Evolutionary conservation across 2,113 vertebrate genomes (phyloP).

Genomic region (Aptenodytes patagonicus): DNA sequence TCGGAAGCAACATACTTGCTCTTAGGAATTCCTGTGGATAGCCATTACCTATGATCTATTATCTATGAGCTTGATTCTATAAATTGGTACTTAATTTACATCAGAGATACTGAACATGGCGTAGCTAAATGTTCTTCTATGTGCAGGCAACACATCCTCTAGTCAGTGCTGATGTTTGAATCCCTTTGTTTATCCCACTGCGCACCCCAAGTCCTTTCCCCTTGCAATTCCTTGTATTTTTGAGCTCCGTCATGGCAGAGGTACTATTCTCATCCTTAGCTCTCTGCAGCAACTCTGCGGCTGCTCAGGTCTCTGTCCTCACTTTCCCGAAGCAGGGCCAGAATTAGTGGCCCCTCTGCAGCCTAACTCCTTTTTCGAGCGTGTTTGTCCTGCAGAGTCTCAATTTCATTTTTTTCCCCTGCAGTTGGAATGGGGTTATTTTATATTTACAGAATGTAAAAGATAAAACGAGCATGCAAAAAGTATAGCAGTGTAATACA

Average conservation of each 20-base stretch:
- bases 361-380: background rate
- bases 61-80: background rate
- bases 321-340: background rate
- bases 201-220: background rate
- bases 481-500: background rate
- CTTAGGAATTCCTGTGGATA: background rate
- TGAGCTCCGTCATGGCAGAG: background rate
- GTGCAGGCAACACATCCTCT: background rate
- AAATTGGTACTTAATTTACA: background rate
- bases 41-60: background rate
- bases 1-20: background rate
- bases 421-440: background rate
- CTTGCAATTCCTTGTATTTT: background rate
- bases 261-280: background rate
- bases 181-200: background rate
- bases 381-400: background rate
- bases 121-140: background rate
- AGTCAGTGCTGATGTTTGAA: background rate
- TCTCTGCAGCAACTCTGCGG: background rate
- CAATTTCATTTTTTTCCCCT: background rate
- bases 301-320: background rate
- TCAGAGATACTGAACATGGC: background rate
- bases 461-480: conserved; percentile 4
- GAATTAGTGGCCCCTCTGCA: background rate
- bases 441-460: conserved; percentile 6